Percentiles rank a stretch among this genome's conserved stretches.
These are phyloP conservation scores for Himalopsyche phryganea DNA, from an alignment of 1,140 invertebrate species.

Conservation along the genomic window DNA sequence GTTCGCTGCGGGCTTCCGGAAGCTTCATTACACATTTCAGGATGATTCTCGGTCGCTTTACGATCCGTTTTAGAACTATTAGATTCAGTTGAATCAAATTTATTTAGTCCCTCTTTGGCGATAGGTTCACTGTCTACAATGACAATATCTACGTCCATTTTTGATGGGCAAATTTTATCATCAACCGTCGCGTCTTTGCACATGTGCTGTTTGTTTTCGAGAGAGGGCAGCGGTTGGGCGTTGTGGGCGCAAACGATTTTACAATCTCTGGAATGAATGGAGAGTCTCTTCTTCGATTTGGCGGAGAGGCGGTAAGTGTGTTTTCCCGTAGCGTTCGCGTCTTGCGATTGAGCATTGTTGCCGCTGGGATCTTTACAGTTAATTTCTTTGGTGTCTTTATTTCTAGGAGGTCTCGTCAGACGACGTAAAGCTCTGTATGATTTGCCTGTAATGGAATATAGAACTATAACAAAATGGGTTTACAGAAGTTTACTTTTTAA, in stretches of 20 bases:
- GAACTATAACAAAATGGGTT: background rate
- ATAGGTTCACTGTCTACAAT: slow-evolving; percentile 17
- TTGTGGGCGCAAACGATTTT: slow-evolving; percentile 25
- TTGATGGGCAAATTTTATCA: slow-evolving; percentile 10
- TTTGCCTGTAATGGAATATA: slow-evolving; percentile 40
- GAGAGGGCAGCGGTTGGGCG: slow-evolving; percentile 3
- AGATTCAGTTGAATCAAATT: too few relatives aligned
- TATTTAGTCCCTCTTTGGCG: background rate
- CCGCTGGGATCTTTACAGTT: slow-evolving; percentile 35
- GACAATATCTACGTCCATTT: slow-evolving; percentile 32
- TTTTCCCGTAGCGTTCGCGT: slow-evolving; percentile 12
- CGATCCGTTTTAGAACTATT: too few relatives aligned
- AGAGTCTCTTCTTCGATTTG: slow-evolving; percentile 43
- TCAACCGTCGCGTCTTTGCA: slow-evolving; percentile 17
- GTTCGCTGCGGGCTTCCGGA: slow-evolving; percentile 18
- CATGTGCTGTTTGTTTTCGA: slow-evolving; percentile 22
- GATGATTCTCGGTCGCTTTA: background rate
- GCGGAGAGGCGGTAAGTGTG: slow-evolving; percentile 44
- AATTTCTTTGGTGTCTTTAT: slow-evolving; percentile 34
- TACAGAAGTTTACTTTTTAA: background rate
- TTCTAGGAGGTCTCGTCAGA: slow-evolving; percentile 40
- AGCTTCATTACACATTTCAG: slow-evolving; percentile 8
- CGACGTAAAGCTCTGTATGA: slow-evolving; percentile 46
- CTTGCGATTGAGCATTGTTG: slow-evolving; percentile 10
- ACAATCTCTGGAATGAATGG: slow-evolving; percentile 23